Percentiles rank a stretch among this genome's conserved stretches.
Evolutionary conservation across 2,797 vertebrate species (phyloP).

Genomic region (Botia almorhae): DNA sequence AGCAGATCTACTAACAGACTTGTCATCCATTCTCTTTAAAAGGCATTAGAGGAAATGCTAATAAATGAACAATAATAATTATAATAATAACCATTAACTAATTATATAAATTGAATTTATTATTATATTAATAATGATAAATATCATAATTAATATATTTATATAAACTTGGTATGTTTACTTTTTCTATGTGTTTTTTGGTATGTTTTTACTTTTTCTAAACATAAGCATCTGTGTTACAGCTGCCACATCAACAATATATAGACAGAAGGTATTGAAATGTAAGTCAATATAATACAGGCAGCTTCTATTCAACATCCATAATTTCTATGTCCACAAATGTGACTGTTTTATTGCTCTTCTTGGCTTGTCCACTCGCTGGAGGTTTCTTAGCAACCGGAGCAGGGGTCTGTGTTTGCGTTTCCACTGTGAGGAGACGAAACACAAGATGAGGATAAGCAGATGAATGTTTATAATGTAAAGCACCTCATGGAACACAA

Average conservation of each 20-base stretch:
- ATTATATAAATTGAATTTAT: too few species aligned
- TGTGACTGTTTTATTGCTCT: conserved; percentile 30
- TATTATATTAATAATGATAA: too few species aligned
- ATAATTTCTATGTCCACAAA: conserved; percentile 65
- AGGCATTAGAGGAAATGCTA: too few species aligned
- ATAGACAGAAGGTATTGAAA: not conserved
- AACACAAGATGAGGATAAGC: not conserved
- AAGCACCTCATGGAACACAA: not conserved
- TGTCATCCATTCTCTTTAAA: too few species aligned
- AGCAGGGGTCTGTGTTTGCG: conserved; percentile 27
- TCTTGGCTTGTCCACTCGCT: conserved; percentile 24
- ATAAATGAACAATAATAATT: too few species aligned
- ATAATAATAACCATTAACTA: too few species aligned
- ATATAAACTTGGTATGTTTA: too few species aligned
- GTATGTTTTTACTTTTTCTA: too few species aligned
- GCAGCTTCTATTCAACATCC: conserved; percentile 52
- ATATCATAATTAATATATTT: too few species aligned
- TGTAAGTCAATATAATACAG: not conserved
- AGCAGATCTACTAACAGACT: too few species aligned
- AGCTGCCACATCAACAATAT: not conserved
- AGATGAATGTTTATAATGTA: not conserved
- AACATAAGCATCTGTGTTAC: not conserved
- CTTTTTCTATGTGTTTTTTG: too few species aligned
- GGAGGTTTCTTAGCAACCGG: conserved; percentile 50
- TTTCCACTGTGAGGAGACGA: conserved; percentile 67